A percentile compares a stretch with the other conserved stretches of the same genome.
Conservation (phyloP, 2,888 invertebrate genomes). For the Platycnemis pennipes region DNA sequence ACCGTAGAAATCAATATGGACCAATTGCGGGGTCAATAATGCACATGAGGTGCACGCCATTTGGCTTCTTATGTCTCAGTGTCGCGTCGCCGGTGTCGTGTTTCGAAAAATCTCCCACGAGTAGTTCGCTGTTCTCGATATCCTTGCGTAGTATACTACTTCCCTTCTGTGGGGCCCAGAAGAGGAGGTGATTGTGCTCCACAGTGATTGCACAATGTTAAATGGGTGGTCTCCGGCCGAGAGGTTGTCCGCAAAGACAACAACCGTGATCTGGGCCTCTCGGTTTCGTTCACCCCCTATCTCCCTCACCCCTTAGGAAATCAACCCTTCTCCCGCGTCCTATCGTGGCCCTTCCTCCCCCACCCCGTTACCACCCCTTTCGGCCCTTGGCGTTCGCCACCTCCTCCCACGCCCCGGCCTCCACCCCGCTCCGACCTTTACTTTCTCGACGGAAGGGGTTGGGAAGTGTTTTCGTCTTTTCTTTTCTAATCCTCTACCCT, state of each 20-base stretch:
- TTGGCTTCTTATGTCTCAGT: no score
- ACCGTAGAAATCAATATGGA: no score
- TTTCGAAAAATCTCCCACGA: no score
- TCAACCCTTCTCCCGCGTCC: not conserved
- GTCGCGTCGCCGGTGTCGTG: no score
- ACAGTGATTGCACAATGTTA: not conserved
- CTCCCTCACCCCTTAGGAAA: not conserved
- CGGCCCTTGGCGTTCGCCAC: not conserved
- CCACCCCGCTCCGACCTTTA: not conserved
- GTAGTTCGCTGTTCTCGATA: no score
- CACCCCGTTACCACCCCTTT: not conserved
- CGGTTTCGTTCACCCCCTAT: not conserved
- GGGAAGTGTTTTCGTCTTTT: not conserved
- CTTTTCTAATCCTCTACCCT: not conserved
- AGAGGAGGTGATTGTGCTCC: no score
- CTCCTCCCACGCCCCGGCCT: not conserved
- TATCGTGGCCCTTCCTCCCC: not conserved
- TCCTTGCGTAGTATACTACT: no score
- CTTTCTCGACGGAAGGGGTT: not conserved
- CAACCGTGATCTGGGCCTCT: not conserved
- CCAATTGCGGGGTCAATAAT: no score
- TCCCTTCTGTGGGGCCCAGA: no score
- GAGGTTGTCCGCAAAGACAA: not conserved
- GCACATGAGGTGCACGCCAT: no score
- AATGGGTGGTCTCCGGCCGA: not conserved